Conservation (phyloP, 2,888 invertebrate species). For the Megalurothrips usitatus region DNA sequence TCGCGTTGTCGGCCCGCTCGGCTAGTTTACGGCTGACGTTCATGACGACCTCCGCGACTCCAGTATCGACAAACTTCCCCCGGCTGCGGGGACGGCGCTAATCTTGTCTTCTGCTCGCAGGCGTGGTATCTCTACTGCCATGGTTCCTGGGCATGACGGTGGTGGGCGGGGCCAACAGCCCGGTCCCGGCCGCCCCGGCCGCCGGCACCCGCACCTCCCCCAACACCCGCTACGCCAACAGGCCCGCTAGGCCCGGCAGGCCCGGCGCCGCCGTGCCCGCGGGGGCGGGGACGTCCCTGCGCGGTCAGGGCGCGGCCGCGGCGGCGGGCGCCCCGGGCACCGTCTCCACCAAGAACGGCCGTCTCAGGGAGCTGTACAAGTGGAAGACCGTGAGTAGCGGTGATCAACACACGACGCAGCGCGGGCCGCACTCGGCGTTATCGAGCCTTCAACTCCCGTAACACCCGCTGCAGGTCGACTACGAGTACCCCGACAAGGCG, state of each 20-base stretch:
- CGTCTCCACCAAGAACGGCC: conserved; percentile 40
- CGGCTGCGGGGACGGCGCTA: too few relatives aligned
- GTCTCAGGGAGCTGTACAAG: conserved; percentile 31
- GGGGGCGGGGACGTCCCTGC: conserved; percentile 36
- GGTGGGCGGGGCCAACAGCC: conserved; percentile 27
- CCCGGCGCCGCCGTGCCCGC: conserved; percentile 31
- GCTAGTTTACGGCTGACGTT: too few relatives aligned
- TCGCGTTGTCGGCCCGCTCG: too few relatives aligned
- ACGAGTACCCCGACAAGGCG: conserved; percentile 58
- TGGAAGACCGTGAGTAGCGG: not conserved
- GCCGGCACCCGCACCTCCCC: conserved; percentile 27
- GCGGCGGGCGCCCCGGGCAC: conserved; percentile 45
- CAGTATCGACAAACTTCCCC: too few relatives aligned
- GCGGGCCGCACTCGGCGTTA: not conserved
- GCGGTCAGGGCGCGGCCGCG: conserved; percentile 39
- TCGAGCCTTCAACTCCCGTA: not conserved
- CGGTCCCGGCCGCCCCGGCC: not conserved
- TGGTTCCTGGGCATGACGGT: conserved; percentile 25
- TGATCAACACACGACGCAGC: not conserved
- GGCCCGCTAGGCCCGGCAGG: not conserved
- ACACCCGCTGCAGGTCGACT: conserved; percentile 68
- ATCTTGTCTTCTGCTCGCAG: not conserved
- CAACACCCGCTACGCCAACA: not conserved
- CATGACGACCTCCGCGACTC: too few relatives aligned
- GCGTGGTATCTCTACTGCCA: not conserved